These are phyloP conservation scores for Gopherus evgoodei DNA, from an alignment of 2,113 vertebrate species.

Conservation along the genomic window DNA sequence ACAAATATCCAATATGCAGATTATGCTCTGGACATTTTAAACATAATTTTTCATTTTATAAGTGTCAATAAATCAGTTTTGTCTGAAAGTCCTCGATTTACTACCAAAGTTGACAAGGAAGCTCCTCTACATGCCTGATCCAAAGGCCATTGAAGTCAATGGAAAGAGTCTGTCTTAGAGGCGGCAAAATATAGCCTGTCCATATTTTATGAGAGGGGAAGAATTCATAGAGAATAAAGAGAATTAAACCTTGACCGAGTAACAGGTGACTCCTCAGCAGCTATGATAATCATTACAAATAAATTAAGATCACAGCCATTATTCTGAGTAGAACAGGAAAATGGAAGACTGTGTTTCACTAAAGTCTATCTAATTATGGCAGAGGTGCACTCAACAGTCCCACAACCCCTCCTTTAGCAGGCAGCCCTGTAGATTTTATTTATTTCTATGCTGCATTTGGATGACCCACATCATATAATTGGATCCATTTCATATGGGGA, in stretches of 20 bases:
- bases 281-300: background rate
- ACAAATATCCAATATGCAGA: background rate
- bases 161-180: background rate
- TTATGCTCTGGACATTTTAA: slow-evolving; percentile 8
- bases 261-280: background rate
- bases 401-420: background rate
- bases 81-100: slow-evolving; percentile 10
- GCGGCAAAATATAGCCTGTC: background rate
- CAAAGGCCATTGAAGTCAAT: slow-evolving; percentile 39
- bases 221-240: background rate
- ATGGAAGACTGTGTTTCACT: slow-evolving; percentile 2
- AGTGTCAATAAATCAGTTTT: slow-evolving; percentile 39
- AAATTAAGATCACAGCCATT: background rate
- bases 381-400: background rate
- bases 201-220: background rate
- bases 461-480: slow-evolving; percentile 18
- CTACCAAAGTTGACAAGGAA: slow-evolving; percentile 27
- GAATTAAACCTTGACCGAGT: background rate
- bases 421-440: slow-evolving; percentile 16
- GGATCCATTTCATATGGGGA: slow-evolving; percentile 28
- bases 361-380: background rate
- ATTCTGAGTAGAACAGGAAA: background rate
- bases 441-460: slow-evolving; percentile 33
- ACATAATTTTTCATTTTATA: slow-evolving; percentile 37
- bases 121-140: background rate